Conservation (phyloP, 2,797 vertebrate species). For the Varecia variegata region DNA sequence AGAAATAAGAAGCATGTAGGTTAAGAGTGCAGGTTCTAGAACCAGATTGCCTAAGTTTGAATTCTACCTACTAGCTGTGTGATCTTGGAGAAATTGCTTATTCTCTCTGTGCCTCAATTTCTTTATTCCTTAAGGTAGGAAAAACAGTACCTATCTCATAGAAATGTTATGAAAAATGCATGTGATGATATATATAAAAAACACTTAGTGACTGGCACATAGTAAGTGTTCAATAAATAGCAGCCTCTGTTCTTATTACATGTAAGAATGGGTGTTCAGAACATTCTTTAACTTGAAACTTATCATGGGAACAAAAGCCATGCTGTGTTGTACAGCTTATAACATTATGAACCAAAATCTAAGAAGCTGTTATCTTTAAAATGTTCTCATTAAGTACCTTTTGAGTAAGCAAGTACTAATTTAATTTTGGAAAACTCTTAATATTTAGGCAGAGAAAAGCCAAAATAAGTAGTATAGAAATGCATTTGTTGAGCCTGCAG, state of each 20-base stretch:
- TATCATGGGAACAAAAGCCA: conserved; percentile 29
- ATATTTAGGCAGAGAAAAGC: neutral
- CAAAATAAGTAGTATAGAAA: neutral
- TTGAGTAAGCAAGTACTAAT: conserved; percentile 11
- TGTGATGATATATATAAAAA: neutral
- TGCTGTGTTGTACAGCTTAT: conserved; percentile 66
- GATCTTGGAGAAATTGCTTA: neutral
- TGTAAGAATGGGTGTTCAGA: neutral
- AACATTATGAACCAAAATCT: conserved; percentile 52
- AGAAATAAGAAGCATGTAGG: conserved; percentile 14
- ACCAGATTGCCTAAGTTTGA: neutral
- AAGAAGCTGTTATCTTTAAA: conserved; percentile 9
- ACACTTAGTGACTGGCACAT: neutral
- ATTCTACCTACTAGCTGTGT: neutral
- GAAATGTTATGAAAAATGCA: neutral
- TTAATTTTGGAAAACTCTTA: neutral
- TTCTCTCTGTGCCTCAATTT: neutral
- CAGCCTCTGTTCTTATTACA: neutral
- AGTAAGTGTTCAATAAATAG: conserved; percentile 13
- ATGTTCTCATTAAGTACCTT: neutral
- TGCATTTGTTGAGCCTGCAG: neutral
- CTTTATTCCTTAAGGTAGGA: neutral
- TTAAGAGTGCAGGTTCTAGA: neutral
- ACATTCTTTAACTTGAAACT: conserved; percentile 56
- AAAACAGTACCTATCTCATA: neutral